phyloP scores from a whole-genome alignment of 2,888 invertebrate genomes.

The Escarpia spicata region DNA sequence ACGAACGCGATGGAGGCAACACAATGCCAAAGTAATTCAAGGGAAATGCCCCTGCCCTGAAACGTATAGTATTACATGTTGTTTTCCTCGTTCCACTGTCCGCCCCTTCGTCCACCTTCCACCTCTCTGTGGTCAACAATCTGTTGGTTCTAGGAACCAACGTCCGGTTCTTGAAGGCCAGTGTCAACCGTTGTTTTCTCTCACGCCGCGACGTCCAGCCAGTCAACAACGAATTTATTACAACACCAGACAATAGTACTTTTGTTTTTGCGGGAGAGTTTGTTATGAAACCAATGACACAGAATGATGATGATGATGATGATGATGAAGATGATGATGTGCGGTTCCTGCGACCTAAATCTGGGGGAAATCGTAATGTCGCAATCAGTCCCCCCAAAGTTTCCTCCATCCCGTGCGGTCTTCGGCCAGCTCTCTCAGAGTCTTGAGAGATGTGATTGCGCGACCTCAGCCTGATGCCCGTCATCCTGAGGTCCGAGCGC shows the following conservation, averaged over 20 bases:
- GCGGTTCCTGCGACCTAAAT: too few relatives aligned
- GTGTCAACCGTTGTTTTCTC: neutral
- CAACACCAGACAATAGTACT: neutral
- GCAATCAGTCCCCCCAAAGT: too few relatives aligned
- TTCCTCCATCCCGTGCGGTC: too few relatives aligned
- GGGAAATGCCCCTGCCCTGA: neutral
- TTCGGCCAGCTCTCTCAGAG: too few relatives aligned
- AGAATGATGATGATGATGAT: neutral
- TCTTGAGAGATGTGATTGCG: too few relatives aligned
- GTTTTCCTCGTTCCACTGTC: neutral
- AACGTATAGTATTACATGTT: neutral
- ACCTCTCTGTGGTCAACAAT: neutral
- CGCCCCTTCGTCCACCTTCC: neutral
- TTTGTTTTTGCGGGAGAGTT: neutral
- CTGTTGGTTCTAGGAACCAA: neutral
- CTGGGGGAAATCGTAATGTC: too few relatives aligned
- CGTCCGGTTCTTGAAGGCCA: neutral
- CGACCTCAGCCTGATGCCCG: too few relatives aligned
- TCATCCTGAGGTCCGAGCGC: too few relatives aligned
- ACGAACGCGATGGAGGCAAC: too few relatives aligned
- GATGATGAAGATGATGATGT: neutral
- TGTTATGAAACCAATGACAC: neutral
- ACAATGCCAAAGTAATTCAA: neutral
- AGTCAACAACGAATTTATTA: neutral
- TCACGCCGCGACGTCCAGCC: neutral